A percentile compares a stretch with the other conserved stretches of the same genome.
Evolutionary conservation across 2,888 invertebrate genomes (phyloP).

Genomic region (Amphipoea oculea): DNA sequence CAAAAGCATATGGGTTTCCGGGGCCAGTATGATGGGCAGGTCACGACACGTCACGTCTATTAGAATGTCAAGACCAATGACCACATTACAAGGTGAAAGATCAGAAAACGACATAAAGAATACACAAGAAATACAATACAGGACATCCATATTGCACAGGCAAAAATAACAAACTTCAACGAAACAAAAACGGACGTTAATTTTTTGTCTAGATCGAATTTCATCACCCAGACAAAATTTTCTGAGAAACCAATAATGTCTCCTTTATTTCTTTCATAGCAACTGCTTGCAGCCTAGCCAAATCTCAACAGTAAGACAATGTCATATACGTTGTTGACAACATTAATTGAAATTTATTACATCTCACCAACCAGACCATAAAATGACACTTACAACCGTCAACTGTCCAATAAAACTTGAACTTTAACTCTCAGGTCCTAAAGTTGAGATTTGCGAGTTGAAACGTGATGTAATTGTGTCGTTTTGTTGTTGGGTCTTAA

Average conservation of each 20-base stretch:
- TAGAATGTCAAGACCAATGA: background rate
- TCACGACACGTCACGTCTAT: background rate
- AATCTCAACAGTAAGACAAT: slow-evolving; percentile 85
- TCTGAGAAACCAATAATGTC: slow-evolving; percentile 46
- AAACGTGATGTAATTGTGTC: slow-evolving; percentile 71
- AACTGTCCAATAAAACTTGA: slow-evolving; percentile 63
- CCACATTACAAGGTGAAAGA: background rate
- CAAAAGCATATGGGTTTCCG: background rate
- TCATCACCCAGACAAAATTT: slow-evolving; percentile 39
- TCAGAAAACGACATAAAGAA: background rate
- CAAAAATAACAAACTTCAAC: slow-evolving; percentile 21
- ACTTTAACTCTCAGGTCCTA: slow-evolving; percentile 65
- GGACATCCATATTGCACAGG: background rate
- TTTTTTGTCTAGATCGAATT: slow-evolving; percentile 44
- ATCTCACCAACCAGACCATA: slow-evolving; percentile 80
- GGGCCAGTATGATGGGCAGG: background rate
- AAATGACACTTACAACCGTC: slow-evolving; percentile 75
- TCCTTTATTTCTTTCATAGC: slow-evolving; percentile 44
- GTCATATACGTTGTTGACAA: slow-evolving; percentile 82
- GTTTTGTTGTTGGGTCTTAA: slow-evolving; percentile 54
- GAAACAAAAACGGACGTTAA: slow-evolving; percentile 24
- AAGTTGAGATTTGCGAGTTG: slow-evolving; percentile 64
- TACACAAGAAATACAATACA: slow-evolving; percentile 20
- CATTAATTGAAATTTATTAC: slow-evolving; percentile 90
- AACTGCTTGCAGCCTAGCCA: slow-evolving; percentile 72